Percentiles rank a stretch among this genome's conserved stretches.
Conservation (phyloP, 2,113 vertebrate genomes). For the Heterochromis multidens region DNA sequence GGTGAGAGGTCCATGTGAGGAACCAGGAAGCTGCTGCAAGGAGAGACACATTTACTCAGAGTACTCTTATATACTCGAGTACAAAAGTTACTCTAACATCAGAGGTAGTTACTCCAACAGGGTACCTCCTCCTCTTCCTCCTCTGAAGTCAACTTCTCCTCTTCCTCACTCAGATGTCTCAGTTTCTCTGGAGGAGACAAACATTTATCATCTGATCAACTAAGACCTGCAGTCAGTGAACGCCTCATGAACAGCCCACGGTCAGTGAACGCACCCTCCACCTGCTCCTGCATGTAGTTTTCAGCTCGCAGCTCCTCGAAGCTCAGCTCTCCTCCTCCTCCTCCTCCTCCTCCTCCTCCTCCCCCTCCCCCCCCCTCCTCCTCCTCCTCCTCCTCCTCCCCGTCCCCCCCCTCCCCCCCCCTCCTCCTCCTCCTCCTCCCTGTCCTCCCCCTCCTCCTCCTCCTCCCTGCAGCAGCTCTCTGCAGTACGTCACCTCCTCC, state of each 20-base stretch:
- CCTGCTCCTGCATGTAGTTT: neutral
- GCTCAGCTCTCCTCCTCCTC: neutral
- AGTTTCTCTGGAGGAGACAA: neutral
- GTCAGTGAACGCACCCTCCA: conserved; percentile 9
- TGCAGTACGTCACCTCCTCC: neutral
- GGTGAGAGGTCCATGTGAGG: too few relatives aligned
- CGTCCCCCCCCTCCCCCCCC: too few relatives aligned
- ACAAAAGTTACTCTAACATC: too few relatives aligned
- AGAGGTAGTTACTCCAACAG: too few relatives aligned
- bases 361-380: too few relatives aligned
- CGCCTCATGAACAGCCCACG: neutral
- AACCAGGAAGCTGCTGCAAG: too few relatives aligned
- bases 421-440: too few relatives aligned
- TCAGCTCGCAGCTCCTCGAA: conserved; percentile 24
- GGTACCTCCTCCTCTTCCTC: neutral
- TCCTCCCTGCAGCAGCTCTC: neutral
- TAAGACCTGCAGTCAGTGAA: neutral
- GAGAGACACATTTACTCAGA: too few relatives aligned
- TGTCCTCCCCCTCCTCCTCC: too few relatives aligned
- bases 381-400: too few relatives aligned
- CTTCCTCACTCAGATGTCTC: neutral
- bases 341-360: too few relatives aligned
- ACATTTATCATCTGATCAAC: neutral
- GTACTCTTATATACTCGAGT: too few relatives aligned
- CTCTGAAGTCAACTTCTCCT: neutral